Percentiles rank a stretch among this genome's conserved stretches.
These are phyloP conservation scores for Rhinichthys klamathensis DNA, from an alignment of 2,113 vertebrate genomes.

Conservation along the genomic window DNA sequence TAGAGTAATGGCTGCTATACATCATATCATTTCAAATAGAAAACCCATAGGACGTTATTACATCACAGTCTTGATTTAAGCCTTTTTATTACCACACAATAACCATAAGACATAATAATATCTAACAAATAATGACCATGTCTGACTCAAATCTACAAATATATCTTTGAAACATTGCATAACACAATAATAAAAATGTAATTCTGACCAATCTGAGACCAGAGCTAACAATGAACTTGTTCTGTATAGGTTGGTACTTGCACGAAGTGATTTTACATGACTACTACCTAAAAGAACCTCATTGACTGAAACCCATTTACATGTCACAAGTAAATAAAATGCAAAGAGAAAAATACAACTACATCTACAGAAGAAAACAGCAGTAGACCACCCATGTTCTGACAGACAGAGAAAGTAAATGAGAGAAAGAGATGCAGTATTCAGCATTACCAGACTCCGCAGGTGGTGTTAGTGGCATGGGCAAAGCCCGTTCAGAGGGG, in stretches of 20 bases:
- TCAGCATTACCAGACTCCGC: constrained; percentile 74
- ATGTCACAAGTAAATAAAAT: neutral
- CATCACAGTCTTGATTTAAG: neutral
- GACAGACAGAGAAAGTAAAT: neutral
- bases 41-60: neutral
- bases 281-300: neutral
- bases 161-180: neutral
- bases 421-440: constrained; percentile 39
- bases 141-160: neutral
- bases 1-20: neutral
- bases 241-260: neutral
- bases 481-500: constrained; percentile 63
- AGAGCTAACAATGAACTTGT: neutral
- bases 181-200: neutral
- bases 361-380: neutral
- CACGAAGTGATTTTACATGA: neutral
- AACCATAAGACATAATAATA: neutral
- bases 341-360: neutral
- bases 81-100: neutral
- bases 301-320: neutral
- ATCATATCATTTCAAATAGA: neutral
- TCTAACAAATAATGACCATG: neutral
- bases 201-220: too few relatives aligned
- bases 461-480: constrained; percentile 78
- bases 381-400: neutral